Evolutionary conservation across 1,140 invertebrate species (phyloP).

Genomic region (Drosophila nebulosa): DNA sequence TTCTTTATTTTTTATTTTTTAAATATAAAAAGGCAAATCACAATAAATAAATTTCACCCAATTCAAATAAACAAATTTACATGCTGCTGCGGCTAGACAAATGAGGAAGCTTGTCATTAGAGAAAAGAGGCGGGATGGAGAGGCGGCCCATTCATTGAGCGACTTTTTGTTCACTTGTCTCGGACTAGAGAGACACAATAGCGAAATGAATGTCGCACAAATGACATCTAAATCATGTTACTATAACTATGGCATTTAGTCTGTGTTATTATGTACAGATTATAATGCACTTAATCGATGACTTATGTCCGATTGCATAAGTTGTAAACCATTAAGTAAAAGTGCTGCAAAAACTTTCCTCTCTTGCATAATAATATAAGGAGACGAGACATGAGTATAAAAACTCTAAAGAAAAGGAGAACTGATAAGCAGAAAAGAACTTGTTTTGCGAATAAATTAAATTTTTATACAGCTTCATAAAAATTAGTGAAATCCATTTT

Average conservation of each 20-base stretch:
- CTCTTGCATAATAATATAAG: slow-evolving; percentile 27
- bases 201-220: slow-evolving; percentile 32
- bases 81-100: slow-evolving; percentile 33
- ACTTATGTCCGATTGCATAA: slow-evolving; percentile 31
- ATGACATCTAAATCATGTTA: slow-evolving; percentile 59
- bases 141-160: slow-evolving; percentile 43
- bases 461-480: no score
- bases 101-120: slow-evolving; percentile 75
- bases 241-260: slow-evolving; percentile 40
- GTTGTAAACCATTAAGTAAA: slow-evolving; percentile 43
- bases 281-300: slow-evolving; percentile 59
- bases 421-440: background rate
- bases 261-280: slow-evolving; percentile 36
- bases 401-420: background rate
- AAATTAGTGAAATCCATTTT: no score
- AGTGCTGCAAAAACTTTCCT: slow-evolving; percentile 67
- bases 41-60: slow-evolving; percentile 57
- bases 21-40: slow-evolving; percentile 20
- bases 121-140: slow-evolving; percentile 6
- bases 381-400: background rate
- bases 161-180: slow-evolving; percentile 38
- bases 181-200: no score
- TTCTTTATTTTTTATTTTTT: slow-evolving; percentile 28
- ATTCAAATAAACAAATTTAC: slow-evolving; percentile 43
- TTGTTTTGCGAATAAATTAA: background rate